Conservation (phyloP, 1,140 invertebrate genomes). For the Eumaeus atala region DNA sequence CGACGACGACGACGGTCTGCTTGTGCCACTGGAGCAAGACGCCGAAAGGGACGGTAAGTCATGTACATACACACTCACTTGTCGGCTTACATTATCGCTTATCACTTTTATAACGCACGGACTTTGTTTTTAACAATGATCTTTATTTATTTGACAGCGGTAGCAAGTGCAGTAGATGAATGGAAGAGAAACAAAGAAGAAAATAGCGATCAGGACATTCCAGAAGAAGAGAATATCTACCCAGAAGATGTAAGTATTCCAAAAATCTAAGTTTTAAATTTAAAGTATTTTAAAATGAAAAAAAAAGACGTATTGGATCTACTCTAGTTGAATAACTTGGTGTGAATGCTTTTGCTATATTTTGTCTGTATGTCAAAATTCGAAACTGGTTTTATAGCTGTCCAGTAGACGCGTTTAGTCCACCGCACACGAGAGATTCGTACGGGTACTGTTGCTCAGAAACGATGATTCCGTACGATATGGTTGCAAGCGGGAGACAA, state of each 20-base stretch:
- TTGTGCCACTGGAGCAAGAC: constrained; percentile 90
- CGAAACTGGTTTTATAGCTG: too few species aligned
- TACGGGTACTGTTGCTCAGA: too few species aligned
- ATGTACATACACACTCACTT: neutral
- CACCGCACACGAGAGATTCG: too few species aligned
- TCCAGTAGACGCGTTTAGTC: too few species aligned
- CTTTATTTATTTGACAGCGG: constrained; percentile 54
- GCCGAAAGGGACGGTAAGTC: constrained; percentile 80
- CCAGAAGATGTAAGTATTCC: constrained; percentile 56
- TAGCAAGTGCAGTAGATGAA: constrained; percentile 77
- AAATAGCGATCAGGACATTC: constrained; percentile 61
- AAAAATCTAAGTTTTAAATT: too few species aligned
- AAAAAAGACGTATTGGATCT: too few species aligned
- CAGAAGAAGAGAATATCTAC: constrained; percentile 75
- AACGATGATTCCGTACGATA: too few species aligned
- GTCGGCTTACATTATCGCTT: neutral
- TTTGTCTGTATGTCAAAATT: too few species aligned
- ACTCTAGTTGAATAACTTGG: neutral
- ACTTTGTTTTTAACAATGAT: neutral
- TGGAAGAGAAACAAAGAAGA: constrained; percentile 81
- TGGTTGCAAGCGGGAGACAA: too few species aligned
- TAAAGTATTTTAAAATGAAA: too few species aligned
- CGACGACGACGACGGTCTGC: constrained; percentile 97
- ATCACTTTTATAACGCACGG: neutral
- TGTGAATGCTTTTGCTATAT: too few species aligned